Conservation (phyloP, 30 jellyfish, hydroid and myxozoan species). For the Aurelia sp. region DNA sequence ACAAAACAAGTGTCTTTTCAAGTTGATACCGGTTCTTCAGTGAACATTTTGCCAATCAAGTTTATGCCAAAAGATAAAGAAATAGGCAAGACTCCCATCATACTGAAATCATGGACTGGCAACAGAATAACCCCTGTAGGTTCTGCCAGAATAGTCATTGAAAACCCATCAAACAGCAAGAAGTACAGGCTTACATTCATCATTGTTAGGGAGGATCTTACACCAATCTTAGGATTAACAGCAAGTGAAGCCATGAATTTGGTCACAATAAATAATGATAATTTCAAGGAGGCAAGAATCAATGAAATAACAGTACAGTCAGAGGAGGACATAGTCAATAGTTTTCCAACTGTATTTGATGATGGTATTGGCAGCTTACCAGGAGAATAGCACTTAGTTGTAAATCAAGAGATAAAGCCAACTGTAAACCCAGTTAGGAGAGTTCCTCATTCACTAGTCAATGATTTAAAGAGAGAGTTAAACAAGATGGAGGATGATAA, state of each 20-base stretch:
- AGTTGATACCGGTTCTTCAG: no score
- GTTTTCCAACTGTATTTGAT: no score
- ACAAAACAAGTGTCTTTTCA: no score
- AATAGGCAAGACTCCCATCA: no score
- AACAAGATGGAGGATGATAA: constrained; percentile 52
- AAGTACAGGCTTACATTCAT: constrained; percentile 45
- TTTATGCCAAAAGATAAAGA: no score
- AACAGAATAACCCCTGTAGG: no score
- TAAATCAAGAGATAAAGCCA: constrained; percentile 55
- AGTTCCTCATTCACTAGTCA: constrained; percentile 56
- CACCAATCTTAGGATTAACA: constrained; percentile 53
- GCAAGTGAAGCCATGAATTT: constrained; percentile 57
- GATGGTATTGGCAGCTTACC: constrained; percentile 57
- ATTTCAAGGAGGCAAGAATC: no score
- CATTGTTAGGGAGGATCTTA: constrained; percentile 46
- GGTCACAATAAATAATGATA: constrained; percentile 54
- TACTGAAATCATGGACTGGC: no score
- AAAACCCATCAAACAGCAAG: constrained; percentile 50
- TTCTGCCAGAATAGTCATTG: no score
- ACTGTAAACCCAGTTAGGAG: constrained; percentile 49
- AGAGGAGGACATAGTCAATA: no score
- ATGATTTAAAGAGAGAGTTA: constrained; percentile 44
- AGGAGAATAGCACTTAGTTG: constrained; percentile 55
- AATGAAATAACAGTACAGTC: no score
- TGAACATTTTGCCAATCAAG: no score